Conservation (phyloP, 2,888 invertebrate genomes). For the Schizaphis graminum region DNA sequence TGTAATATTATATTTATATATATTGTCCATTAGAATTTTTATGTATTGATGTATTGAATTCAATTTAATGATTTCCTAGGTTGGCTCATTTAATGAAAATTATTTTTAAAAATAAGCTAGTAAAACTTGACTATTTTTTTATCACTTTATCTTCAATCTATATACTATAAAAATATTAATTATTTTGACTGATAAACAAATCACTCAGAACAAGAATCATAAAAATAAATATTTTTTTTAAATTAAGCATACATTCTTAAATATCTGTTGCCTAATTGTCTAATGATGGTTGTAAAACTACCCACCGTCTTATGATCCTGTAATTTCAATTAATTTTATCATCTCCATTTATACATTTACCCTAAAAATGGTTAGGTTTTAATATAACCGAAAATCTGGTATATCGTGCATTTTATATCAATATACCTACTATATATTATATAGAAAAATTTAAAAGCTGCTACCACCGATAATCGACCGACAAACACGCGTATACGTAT, state of each 20-base stretch:
- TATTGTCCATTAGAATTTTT: not conserved
- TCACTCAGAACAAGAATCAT: not conserved
- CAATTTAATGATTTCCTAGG: not conserved
- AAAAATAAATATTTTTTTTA: not conserved
- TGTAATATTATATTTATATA: not conserved
- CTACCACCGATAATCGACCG: constrained; percentile 25
- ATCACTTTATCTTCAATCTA: not conserved
- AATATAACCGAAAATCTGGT: not conserved
- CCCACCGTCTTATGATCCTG: not conserved
- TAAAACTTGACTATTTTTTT: not conserved
- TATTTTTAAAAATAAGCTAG: not conserved
- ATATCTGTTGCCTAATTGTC: not conserved
- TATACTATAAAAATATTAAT: not conserved
- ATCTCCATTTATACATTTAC: not conserved
- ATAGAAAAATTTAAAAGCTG: not conserved
- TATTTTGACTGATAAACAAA: not conserved
- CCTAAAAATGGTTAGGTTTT: not conserved
- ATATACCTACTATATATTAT: not conserved
- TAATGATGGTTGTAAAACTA: not conserved
- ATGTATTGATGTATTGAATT: not conserved
- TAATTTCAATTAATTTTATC: not conserved
- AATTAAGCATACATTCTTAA: not conserved
- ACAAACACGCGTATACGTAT: not conserved
- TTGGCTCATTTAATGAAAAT: not conserved
- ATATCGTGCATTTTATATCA: not conserved